Evolutionary conservation across 2,888 invertebrate species (phyloP).

Genomic region (Eristalis tenax): DNA sequence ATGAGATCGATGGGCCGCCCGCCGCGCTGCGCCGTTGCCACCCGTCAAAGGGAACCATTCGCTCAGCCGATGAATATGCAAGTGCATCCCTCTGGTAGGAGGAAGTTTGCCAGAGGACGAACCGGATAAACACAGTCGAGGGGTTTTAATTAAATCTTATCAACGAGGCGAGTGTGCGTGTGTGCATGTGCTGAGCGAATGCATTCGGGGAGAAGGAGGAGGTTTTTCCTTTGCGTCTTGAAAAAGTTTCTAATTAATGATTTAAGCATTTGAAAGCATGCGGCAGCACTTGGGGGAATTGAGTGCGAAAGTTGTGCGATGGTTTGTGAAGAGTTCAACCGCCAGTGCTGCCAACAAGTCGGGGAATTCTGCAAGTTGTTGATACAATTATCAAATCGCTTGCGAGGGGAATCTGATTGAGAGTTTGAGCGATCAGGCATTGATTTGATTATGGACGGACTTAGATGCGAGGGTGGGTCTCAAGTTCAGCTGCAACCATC

Average conservation of each 20-base stretch:
- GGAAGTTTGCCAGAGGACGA: background rate
- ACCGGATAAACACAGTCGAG: background rate
- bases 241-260: background rate
- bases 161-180: background rate
- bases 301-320: background rate
- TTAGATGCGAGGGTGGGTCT: too few species aligned
- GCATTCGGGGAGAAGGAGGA: background rate
- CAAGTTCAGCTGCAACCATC: too few species aligned
- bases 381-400: background rate
- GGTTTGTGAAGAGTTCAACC: background rate
- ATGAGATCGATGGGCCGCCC: background rate
- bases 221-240: background rate
- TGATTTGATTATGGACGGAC: too few species aligned
- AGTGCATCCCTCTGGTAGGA: background rate
- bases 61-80: background rate
- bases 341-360: background rate
- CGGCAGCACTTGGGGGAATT: background rate
- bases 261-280: background rate
- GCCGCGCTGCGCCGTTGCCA: background rate
- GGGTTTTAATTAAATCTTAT: conserved; percentile 19
- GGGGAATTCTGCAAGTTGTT: background rate
- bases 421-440: too few species aligned
- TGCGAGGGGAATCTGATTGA: background rate
- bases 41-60: background rate
- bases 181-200: too few species aligned